Base-by-base conservation (phyloP, 2,888 invertebrate species). In the Rhagophthalmus giganteus region DNA sequence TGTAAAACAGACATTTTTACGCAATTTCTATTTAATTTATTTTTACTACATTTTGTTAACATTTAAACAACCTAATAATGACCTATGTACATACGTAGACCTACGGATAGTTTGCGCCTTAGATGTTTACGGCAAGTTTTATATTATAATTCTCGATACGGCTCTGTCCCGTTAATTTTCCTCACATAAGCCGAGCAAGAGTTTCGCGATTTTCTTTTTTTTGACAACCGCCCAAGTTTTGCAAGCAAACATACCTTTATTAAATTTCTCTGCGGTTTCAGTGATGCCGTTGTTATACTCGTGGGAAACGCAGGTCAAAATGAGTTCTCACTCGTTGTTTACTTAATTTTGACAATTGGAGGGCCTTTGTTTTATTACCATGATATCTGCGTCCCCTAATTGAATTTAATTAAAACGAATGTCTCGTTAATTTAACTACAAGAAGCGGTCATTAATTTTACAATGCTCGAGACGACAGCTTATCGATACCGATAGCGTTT, bases 271-370 rank as follows among this genome's bases (percentile, higher is more conserved):
- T 31, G 42, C 44, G 44, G 51, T 55, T 55, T 47, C 53, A 25
- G 45, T 45, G 58, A 56, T 54, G 54, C 55, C 50, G 41, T 56
- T 58, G 56, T 56, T 56, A 54, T 54, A 48, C 61, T 51, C 59
- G 26, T 32, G 59, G 61, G 61, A 58, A 48, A 55, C 54, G 51
- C 57, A 54, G 57, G 47, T 55, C 54, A 37, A 60, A 59, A 61
- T 61, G 59, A 60, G 55, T 49, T 57, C 48, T 39, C 44, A 47
- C 46, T 51, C 45, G 45, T 51, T 51, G 61, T 63, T 63, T 63
- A 63, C 58, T 59, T 61, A 60, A 59, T 63, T 61, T 60, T 56
- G 60, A 47, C 47, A 47, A 47, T 60, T 58, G 54, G 58, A 58
- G 49, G 55, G 55, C 54, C 54, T 56, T 54, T 58, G 58, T 58